Conservation (phyloP, 2,888 invertebrate species). For the Leptopilina myrica region DNA sequence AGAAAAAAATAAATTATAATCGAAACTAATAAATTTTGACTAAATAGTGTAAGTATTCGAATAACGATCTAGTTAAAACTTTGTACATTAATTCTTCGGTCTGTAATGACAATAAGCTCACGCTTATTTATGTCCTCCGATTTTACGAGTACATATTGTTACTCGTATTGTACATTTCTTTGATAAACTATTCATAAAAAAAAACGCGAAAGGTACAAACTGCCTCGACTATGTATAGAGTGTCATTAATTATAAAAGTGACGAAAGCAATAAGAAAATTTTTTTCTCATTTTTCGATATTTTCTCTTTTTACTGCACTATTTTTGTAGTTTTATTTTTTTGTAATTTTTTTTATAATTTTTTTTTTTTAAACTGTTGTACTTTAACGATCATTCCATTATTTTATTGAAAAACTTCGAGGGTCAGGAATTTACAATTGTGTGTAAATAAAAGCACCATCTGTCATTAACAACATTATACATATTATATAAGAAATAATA, state of each 20-base stretch:
- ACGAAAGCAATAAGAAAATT: constrained; percentile 37
- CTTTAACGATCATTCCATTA: constrained; percentile 30
- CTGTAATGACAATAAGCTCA: constrained; percentile 68
- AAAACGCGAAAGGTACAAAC: constrained; percentile 26
- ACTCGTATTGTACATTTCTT: constrained; percentile 39
- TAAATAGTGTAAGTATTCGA: constrained; percentile 37
- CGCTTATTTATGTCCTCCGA: constrained; percentile 60
- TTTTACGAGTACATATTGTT: constrained; percentile 39
- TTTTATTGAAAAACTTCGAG: constrained; percentile 56
- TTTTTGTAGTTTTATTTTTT: neutral
- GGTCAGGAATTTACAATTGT: constrained; percentile 70
- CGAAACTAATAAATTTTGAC: constrained; percentile 37
- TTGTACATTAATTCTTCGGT: constrained; percentile 44
- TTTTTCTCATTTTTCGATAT: constrained; percentile 53
- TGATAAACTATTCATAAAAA: constrained; percentile 38
- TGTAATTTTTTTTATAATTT: neutral
- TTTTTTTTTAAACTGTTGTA: constrained; percentile 4
- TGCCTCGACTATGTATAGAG: constrained; percentile 38
- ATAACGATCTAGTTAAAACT: constrained; percentile 26
- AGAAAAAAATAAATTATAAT: constrained; percentile 8
- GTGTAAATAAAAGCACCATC: constrained; percentile 75
- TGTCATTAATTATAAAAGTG: constrained; percentile 38
- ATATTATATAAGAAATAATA: constrained; percentile 56
- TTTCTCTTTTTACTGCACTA: constrained; percentile 40
- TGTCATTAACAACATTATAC: constrained; percentile 70